A percentile compares a stretch with the other conserved stretches of the same genome.
Conservation (phyloP, 2,113 vertebrate species). For the Gasterosteus aculeatus region DNA sequence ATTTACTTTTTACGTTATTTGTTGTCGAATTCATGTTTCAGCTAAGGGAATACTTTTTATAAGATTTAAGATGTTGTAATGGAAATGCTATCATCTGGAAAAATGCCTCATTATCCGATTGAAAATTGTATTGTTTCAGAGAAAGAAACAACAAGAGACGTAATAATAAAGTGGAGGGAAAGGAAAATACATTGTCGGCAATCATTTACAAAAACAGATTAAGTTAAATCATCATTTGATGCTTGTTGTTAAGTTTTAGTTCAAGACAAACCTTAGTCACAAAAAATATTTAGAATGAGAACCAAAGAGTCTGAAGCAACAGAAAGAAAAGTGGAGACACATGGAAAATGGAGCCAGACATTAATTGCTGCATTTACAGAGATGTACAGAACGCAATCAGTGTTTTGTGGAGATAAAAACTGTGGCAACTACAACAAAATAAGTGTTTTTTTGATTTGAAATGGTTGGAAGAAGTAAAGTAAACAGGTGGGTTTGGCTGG, state of each 20-base stretch:
- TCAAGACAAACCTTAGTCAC: not conserved
- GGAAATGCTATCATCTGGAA: not conserved
- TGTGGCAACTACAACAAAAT: not conserved
- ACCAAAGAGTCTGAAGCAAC: not conserved
- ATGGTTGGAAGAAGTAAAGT: conserved; percentile 2
- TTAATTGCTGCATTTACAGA: not conserved
- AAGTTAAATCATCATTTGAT: not conserved
- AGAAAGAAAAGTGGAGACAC: not conserved
- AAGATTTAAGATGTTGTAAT: not conserved
- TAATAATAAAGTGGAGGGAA: not conserved
- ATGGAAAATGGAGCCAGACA: not conserved
- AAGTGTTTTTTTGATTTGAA: conserved; percentile 13
- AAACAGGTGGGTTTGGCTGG: conserved; percentile 14
- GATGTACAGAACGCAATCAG: not conserved
- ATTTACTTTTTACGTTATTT: not conserved
- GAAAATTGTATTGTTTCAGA: not conserved
- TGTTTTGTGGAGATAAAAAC: conserved; percentile 6
- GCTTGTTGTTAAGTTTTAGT: not conserved
- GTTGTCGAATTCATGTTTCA: not conserved
- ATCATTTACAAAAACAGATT: not conserved
- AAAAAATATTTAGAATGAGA: not conserved
- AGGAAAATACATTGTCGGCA: not conserved
- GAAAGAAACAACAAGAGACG: not conserved
- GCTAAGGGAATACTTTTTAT: not conserved
- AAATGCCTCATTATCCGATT: not conserved